Evolutionary conservation across 1,140 invertebrate species (phyloP), one percentile per base, ranked within the genome.

Genomic region (Caenorhabditis tropicalis): DNA sequence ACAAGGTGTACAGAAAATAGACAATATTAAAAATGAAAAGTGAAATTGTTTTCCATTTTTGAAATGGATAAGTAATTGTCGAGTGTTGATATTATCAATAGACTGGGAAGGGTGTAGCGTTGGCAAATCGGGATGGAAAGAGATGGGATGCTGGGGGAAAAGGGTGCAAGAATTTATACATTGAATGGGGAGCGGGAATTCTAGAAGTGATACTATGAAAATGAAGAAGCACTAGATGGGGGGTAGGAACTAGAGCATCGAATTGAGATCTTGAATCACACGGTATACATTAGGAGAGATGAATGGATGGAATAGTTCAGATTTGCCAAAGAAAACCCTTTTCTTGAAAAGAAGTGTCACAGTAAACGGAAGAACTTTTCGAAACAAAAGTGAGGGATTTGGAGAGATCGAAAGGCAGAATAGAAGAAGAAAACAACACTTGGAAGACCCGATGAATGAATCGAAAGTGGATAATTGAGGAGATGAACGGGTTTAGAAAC

Each of bases 381-480:
- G n/a, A n/a, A n/a, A n/a, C n/a, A 65, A 65, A 65, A 65, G 58
- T 65, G 58, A 65, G 58, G 36, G 7, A n/a, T n/a, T n/a, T 65
- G 15, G 15, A 19, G 58, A 65, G 58, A 65, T 65, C 58, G 29
- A 65, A 6, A 36, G 21, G 19, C 7, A 27, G 27, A 51, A 27
- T 5, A 56, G 15, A 29, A 29, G 29, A 24, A 29, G 19, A 24
- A 56, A 65, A 36, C 58, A 65, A 74, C 53, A 27, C 24, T 16
- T 0, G 29, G 33, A 24, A n/a, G 36, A 74, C 29, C 58, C 29
- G 58, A 65, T 10, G 4, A 19, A 65, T 36, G 19, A 56, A 21
- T 51, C 48, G n/a, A 51, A 51, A 16, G 15, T 5, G 53, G 21
- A 27, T 56, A 6, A 7, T 7, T 6, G n/a, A 21, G 29, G 24